Percentiles rank a stretch among this genome's conserved stretches.
These are phyloP conservation scores for Agapornis canus DNA, from an alignment of 2,797 vertebrate species.

Conservation along the genomic window DNA sequence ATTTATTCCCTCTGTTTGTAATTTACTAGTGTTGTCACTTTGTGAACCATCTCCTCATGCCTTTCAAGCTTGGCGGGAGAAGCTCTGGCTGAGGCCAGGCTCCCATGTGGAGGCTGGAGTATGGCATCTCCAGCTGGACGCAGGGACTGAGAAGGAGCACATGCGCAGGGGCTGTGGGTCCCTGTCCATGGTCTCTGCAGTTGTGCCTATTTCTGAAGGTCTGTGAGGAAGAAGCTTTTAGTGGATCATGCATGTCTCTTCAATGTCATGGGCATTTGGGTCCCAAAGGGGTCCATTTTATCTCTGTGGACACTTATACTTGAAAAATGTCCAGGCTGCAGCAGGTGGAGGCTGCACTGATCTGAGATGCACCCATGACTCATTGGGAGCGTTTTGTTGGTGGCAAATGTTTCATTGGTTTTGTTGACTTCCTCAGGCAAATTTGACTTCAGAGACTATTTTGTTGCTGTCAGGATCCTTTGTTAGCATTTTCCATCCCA, in stretches of 20 bases:
- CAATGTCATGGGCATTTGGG: rapidly evolving
- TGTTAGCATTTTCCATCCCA: slow-evolving; percentile 49
- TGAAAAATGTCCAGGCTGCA: neutral
- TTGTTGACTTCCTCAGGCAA: slow-evolving; percentile 16
- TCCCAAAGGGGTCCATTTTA: neutral
- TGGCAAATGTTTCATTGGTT: neutral
- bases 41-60: neutral
- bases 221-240: neutral
- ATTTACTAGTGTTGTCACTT: neutral
- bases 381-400: neutral
- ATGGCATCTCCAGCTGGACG: rapidly evolving
- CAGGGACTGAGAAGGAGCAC: neutral
- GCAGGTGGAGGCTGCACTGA: neutral
- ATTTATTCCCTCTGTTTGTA: neutral
- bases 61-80: neutral
- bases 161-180: rapidly evolving
- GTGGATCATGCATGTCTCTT: neutral
- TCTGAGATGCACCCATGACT: rapidly evolving
- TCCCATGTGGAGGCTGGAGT: rapidly evolving
- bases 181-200: neutral
- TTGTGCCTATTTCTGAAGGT: neutral
- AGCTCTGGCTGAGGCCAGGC: neutral
- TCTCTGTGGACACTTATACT: neutral
- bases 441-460: neutral
- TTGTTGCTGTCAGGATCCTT: neutral